Evolutionary conservation across 2,797 vertebrate species (phyloP).

Genomic region (Ispidina picta): DNA sequence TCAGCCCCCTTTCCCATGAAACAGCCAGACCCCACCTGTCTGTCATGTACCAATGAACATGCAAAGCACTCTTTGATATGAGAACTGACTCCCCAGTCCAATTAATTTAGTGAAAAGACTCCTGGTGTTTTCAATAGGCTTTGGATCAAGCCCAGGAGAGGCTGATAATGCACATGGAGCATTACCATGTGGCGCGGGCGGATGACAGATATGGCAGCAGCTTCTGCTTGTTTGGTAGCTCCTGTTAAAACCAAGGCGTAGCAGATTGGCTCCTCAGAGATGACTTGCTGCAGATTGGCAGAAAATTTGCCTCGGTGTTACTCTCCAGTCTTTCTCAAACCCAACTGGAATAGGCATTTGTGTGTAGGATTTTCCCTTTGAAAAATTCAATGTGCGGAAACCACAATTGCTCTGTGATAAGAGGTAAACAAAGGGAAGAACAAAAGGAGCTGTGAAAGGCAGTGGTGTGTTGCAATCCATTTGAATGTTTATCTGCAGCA

Average conservation of each 20-base stretch:
- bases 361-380: neutral
- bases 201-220: neutral
- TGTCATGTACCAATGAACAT: neutral
- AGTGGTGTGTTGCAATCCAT: neutral
- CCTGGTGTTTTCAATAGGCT: neutral
- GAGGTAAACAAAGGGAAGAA: conserved; percentile 22
- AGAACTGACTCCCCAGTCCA: neutral
- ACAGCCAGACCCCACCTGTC: accelerated
- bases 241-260: neutral
- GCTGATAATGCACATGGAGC: accelerated
- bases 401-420: conserved; percentile 26
- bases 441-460: conserved; percentile 35
- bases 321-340: conserved; percentile 7
- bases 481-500: conserved; percentile 35
- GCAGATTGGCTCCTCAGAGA: neutral
- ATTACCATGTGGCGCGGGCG: neutral
- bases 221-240: neutral
- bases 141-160: neutral
- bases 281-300: neutral
- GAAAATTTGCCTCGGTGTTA: neutral
- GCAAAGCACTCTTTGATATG: neutral
- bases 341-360: neutral
- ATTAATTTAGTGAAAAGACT: neutral
- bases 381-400: neutral
- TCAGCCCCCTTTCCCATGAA: neutral